A percentile compares a stretch with the other conserved stretches of the same genome.
Evolutionary conservation across 2,797 vertebrate genomes (phyloP).

Genomic region (Coreius guichenoti): DNA sequence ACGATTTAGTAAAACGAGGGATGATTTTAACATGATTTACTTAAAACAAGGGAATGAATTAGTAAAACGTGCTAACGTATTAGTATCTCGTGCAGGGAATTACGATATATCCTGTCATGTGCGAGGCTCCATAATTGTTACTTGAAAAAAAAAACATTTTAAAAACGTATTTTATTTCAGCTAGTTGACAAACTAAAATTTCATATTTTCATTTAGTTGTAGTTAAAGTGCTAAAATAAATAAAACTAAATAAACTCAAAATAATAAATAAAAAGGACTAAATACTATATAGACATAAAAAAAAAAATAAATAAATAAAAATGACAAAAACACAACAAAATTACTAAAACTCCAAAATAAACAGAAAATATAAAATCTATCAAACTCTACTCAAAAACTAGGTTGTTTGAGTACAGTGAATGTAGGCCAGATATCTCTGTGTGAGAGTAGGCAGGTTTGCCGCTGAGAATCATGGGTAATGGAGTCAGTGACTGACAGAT

Average conservation of each 20-base stretch:
- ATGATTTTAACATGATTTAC: no score
- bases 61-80: no score
- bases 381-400: neutral
- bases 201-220: neutral
- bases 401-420: neutral
- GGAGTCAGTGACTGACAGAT: slow-evolving; percentile 70
- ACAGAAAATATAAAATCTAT: neutral
- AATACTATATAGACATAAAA: neutral
- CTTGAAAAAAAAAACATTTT: no score
- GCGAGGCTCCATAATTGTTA: no score
- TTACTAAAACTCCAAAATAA: neutral
- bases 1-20: no score
- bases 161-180: neutral
- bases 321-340: neutral
- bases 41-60: neutral
- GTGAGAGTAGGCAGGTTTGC: neutral
- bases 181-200: neutral
- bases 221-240: neutral
- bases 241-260: neutral
- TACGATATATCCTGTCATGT: no score
- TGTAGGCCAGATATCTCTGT: neutral
- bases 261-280: neutral
- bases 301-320: neutral
- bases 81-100: no score
- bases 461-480: slow-evolving; percentile 61